A percentile compares a stretch with the other conserved stretches of the same genome.
These are phyloP conservation scores for Aphyosemion australe DNA, from an alignment of 2,113 vertebrate genomes.

Conservation along the genomic window DNA sequence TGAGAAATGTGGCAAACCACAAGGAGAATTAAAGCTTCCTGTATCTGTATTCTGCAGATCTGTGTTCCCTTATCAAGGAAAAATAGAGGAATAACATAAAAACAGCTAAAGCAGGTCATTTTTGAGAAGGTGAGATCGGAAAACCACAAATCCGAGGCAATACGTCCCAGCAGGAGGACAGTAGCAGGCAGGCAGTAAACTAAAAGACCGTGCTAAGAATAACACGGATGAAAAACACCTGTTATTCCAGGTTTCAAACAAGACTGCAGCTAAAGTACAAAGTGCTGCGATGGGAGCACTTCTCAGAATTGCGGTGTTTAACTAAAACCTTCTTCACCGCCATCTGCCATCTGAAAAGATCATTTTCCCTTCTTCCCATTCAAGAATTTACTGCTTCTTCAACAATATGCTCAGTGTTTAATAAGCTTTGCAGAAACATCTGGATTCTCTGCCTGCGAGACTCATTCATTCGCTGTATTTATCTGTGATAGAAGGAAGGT, in stretches of 20 bases:
- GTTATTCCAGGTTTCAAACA: constrained; percentile 63
- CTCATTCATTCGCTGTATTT: constrained; percentile 2
- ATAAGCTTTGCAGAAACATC: constrained; percentile 63
- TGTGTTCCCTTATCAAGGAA: neutral
- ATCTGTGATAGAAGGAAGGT: constrained; percentile 4
- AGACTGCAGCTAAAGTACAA: constrained; percentile 58
- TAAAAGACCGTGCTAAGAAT: constrained; percentile 44
- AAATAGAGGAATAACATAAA: neutral
- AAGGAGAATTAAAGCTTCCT: constrained; percentile 8
- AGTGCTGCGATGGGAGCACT: constrained; percentile 32
- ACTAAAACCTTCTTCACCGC: constrained; percentile 35
- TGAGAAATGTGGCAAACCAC: too few relatives aligned
- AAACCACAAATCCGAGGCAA: constrained; percentile 26
- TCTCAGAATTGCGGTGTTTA: constrained; percentile 51
- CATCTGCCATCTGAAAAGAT: constrained; percentile 68
- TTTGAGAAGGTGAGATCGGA: constrained; percentile 25
- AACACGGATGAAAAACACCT: constrained; percentile 67
- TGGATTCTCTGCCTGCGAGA: constrained; percentile 47
- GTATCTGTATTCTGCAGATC: neutral
- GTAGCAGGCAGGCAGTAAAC: constrained; percentile 42
- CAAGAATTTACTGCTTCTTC: constrained; percentile 53
- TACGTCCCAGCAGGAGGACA: constrained; percentile 39
- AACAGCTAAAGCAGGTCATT: neutral
- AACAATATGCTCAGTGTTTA: constrained; percentile 57
- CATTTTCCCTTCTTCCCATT: constrained; percentile 33